Conservation (phyloP, 2,888 invertebrate genomes). For the Geophilus truncorum region DNA sequence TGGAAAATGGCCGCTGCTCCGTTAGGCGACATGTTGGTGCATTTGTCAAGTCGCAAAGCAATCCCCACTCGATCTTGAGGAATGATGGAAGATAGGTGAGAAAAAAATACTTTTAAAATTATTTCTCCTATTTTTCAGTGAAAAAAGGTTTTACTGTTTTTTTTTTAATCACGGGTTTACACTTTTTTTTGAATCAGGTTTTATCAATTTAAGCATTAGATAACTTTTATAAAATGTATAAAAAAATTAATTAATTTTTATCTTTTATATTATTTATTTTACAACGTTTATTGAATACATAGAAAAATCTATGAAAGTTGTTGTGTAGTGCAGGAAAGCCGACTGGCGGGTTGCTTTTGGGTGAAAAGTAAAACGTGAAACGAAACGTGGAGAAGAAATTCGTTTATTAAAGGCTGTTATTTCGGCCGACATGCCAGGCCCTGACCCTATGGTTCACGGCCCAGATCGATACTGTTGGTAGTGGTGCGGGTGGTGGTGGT, state of each 20-base stretch:
- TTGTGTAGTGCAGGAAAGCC: not conserved
- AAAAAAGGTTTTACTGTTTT: too few relatives aligned
- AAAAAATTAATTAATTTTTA: too few relatives aligned
- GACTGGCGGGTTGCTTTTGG: not conserved
- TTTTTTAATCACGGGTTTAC: too few relatives aligned
- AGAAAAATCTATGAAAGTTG: too few relatives aligned
- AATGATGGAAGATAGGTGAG: not conserved
- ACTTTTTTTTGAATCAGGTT: too few relatives aligned
- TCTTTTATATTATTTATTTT: too few relatives aligned
- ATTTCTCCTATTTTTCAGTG: not conserved
- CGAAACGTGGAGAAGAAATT: not conserved
- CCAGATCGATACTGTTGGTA: not conserved
- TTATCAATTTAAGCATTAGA: too few relatives aligned
- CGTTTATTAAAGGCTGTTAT: not conserved
- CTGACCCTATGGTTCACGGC: not conserved
- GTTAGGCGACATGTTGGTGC: not conserved
- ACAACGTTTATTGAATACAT: too few relatives aligned
- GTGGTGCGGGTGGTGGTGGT: not conserved
- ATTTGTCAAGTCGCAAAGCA: not conserved
- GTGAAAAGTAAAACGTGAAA: too few relatives aligned
- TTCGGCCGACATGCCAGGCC: not conserved
- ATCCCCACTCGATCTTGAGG: not conserved
- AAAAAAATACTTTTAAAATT: not conserved
- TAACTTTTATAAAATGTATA: too few relatives aligned
- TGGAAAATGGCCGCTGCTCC: not conserved